These are phyloP conservation scores for Psittacula derbiana DNA, from an alignment of 2,797 vertebrate species.

Conservation along the genomic window DNA sequence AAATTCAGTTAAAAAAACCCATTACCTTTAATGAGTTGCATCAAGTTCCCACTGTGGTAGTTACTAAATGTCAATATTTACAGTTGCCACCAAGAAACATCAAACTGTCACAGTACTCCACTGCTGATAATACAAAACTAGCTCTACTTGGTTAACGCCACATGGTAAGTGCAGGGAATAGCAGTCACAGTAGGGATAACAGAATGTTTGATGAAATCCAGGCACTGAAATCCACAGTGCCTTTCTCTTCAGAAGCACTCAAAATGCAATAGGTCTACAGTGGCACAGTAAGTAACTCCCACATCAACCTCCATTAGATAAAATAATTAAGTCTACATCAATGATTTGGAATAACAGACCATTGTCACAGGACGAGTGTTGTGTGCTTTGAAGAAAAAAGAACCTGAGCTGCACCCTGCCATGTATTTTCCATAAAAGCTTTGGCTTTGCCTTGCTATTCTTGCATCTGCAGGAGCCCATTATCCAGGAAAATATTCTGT, in stretches of 20 bases:
- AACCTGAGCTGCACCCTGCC: constrained; percentile 43
- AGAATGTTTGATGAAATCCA: constrained; percentile 15
- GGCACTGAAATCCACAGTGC: constrained; percentile 18
- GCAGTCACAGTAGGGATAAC: constrained; percentile 15
- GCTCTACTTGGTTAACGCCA: constrained; percentile 1
- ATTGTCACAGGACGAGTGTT: constrained; percentile 30
- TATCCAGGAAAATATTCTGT: constrained; percentile 64
- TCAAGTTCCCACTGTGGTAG: not conserved
- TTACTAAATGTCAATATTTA: constrained; percentile 59
- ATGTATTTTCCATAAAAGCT: constrained; percentile 70
- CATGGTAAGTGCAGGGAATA: constrained; percentile 18
- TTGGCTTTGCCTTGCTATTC: constrained; percentile 56
- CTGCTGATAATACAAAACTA: not conserved
- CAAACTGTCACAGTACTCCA: not conserved
- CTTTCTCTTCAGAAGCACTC: constrained; percentile 9
- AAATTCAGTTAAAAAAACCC: constrained; percentile 1
- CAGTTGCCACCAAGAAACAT: constrained; percentile 7
- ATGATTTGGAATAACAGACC: constrained; percentile 43
- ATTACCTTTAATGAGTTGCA: constrained; percentile 17
- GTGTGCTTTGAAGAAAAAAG: constrained; percentile 51
- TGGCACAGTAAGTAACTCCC: not conserved
- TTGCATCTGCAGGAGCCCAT: constrained; percentile 67
- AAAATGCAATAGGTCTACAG: constrained; percentile 24
- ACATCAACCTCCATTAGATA: not conserved
- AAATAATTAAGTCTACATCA: constrained; percentile 64